These are phyloP conservation scores for Tipula helvola DNA, from an alignment of 2,888 invertebrate genomes.

Conservation along the genomic window DNA sequence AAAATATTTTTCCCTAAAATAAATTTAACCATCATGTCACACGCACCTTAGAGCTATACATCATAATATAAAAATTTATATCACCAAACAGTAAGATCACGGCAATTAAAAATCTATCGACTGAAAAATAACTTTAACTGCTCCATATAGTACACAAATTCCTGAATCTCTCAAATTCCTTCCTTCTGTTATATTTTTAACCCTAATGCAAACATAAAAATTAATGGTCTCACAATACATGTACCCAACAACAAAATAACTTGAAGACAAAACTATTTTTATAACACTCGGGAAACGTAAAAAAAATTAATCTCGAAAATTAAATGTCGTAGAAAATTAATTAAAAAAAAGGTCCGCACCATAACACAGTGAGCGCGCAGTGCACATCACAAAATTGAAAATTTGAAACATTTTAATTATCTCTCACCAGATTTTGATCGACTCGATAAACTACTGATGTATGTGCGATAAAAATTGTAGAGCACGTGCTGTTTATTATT, in stretches of 20 bases:
- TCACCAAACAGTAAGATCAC: neutral
- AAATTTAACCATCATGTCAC: too few species aligned
- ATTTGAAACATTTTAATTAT: neutral
- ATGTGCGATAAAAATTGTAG: neutral
- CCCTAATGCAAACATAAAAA: neutral
- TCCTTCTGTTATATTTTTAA: neutral
- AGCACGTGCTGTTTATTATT: neutral
- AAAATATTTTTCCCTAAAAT: too few species aligned
- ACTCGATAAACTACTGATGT: neutral
- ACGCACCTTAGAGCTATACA: neutral
- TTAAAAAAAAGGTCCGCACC: neutral
- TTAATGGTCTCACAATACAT: neutral
- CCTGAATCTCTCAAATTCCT: neutral
- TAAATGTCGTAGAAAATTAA: neutral
- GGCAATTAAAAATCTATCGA: neutral
- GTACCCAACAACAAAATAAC: neutral
- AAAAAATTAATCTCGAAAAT: neutral
- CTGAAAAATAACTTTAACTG: neutral
- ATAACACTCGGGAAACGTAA: neutral
- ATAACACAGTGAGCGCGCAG: neutral
- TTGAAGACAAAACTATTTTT: neutral
- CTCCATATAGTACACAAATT: neutral
- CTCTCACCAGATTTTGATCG: neutral
- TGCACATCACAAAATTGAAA: neutral
- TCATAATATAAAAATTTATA: neutral